Evolutionary conservation across 2,113 vertebrate species (phyloP).

Genomic region (Plecturocebus donacophilus): DNA sequence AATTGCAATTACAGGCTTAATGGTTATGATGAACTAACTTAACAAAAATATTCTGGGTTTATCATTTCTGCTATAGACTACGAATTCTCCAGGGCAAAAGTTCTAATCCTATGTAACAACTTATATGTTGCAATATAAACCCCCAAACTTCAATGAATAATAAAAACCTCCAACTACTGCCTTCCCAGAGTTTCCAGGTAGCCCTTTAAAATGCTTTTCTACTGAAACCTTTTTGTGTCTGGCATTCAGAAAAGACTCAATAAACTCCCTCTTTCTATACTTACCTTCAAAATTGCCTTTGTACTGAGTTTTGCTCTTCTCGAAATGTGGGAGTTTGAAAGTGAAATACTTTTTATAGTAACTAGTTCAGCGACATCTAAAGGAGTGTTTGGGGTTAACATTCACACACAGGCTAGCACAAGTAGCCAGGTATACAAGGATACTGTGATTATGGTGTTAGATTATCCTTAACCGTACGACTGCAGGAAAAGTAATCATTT

Average conservation of each 20-base stretch:
- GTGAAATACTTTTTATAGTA: constrained; percentile 68
- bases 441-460: constrained; percentile 9
- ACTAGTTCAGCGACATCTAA: constrained; percentile 48
- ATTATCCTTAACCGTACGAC: neutral
- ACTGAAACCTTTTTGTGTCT: constrained; percentile 62
- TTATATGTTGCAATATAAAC: neutral
- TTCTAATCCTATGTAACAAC: neutral
- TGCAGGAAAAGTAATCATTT: constrained; percentile 8
- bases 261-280: constrained; percentile 56
- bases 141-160: constrained; percentile 24
- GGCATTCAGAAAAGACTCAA: constrained; percentile 40
- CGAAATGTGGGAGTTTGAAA: constrained; percentile 71
- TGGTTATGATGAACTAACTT: neutral
- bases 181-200: constrained; percentile 59
- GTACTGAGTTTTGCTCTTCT: constrained; percentile 56
- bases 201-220: constrained; percentile 51
- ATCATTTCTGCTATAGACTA: constrained; percentile 20
- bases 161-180: neutral
- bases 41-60: constrained; percentile 25
- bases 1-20: neutral
- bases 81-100: neutral
- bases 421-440: constrained; percentile 4
- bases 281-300: constrained; percentile 61
- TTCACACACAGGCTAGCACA: constrained; percentile 49
- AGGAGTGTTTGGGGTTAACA: constrained; percentile 57